Evolutionary conservation across 2,888 invertebrate species (phyloP).

Genomic region (Microchrysa polita): DNA sequence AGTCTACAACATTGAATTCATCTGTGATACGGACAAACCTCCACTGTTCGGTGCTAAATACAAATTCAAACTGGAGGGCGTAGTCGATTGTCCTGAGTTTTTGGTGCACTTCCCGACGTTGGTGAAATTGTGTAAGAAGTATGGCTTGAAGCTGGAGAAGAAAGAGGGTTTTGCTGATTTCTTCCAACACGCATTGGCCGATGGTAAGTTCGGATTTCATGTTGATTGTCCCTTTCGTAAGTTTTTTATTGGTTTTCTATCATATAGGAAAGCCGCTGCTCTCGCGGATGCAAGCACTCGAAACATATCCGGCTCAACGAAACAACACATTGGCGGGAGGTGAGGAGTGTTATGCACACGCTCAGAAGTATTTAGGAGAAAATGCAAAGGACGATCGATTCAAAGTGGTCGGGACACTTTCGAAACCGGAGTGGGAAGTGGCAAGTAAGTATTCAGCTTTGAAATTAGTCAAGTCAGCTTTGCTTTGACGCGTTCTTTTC

Average conservation of each 20-base stretch:
- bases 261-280: slow-evolving; percentile 67
- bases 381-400: slow-evolving; percentile 54
- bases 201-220: slow-evolving; percentile 52
- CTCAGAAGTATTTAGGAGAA: slow-evolving; percentile 67
- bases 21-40: slow-evolving; percentile 73
- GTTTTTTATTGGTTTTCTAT: slow-evolving; percentile 2
- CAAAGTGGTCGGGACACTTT: slow-evolving; percentile 80
- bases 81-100: slow-evolving; percentile 99
- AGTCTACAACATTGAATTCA: slow-evolving; percentile 78
- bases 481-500: too few relatives aligned
- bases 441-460: slow-evolving; percentile 73
- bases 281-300: slow-evolving; percentile 81
- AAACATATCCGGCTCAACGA: slow-evolving; percentile 74
- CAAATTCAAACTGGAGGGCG: slow-evolving; percentile 94
- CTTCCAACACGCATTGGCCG: slow-evolving; percentile 65
- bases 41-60: slow-evolving; percentile 96
- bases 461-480: background rate
- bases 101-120: slow-evolving; percentile 92
- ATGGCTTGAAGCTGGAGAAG: slow-evolving; percentile 74
- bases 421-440: slow-evolving; percentile 92
- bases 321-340: slow-evolving; percentile 69
- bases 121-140: slow-evolving; percentile 76
- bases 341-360: slow-evolving; percentile 78
- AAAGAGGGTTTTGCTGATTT: slow-evolving; percentile 83
- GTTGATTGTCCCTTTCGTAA: background rate